Percentiles rank a stretch among this genome's conserved stretches.
Conservation (phyloP, 2,113 vertebrate genomes). For the Ceyx melanurus region DNA sequence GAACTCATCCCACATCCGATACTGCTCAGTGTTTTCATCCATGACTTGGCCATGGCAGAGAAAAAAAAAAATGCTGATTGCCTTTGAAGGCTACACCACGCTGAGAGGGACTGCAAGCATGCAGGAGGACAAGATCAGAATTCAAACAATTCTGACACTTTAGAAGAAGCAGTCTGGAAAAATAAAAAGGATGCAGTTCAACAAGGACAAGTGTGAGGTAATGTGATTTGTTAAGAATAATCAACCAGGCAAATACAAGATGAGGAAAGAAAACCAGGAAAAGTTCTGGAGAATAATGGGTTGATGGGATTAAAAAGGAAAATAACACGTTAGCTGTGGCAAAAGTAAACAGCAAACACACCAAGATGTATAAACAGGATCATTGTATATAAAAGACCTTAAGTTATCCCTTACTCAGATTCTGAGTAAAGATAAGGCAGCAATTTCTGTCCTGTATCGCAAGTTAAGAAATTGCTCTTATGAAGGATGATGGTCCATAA, state of each 20-base stretch:
- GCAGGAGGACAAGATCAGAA: background rate
- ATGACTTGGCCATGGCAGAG: rapidly evolving
- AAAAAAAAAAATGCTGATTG: background rate
- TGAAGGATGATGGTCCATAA: background rate
- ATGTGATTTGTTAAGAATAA: constrained; percentile 18
- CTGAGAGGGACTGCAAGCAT: background rate
- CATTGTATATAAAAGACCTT: background rate
- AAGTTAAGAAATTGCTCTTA: background rate
- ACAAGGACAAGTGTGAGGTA: background rate
- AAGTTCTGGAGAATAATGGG: background rate
- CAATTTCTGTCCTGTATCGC: background rate
- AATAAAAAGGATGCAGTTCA: background rate
- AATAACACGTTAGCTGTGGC: background rate
- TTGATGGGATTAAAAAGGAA: background rate
- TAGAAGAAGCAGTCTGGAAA: background rate
- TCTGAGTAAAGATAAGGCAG: background rate
- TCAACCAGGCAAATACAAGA: constrained; percentile 10
- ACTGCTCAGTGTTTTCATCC: background rate
- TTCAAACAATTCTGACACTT: background rate
- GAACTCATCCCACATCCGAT: background rate
- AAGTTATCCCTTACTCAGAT: background rate
- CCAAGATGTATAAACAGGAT: background rate
- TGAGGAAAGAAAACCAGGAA: background rate
- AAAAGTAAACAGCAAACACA: background rate
- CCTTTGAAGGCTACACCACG: background rate